Evolutionary conservation across 2,888 invertebrate species (phyloP), one percentile per base, ranked within the genome.

Genomic region (Parascotia fuliginaria): DNA sequence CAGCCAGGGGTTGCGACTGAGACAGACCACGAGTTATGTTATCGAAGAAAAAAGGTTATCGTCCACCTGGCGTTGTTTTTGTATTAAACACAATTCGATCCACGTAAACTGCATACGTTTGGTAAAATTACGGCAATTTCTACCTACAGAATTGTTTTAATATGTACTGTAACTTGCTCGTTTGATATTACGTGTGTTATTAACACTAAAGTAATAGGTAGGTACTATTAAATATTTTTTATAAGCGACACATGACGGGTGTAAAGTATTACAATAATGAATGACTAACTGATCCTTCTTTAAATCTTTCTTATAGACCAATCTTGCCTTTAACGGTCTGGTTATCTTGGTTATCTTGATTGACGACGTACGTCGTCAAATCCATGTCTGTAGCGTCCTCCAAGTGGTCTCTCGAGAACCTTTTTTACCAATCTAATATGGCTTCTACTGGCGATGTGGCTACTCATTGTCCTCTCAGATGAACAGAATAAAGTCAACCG

Each of bases 41-140:
- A 55, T 34, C 16, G 12, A 42, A 9, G 32, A 31, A 39, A 41
- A 81, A 79, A 77, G 75, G 71, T 51, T 50, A 42, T 69, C 55
- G 56, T 62, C 68, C 86, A 86, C 81, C 87, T 85, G 87, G 84
- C 80, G 63, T 57, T 57, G 68, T 67, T 56, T 62, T 53, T 55
- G 42, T 46, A 52, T 48, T 37, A 33, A 27, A 24, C 43, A 50
- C 40, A 31, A 42, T 47, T 44, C 31, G 31, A 31, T 47, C 41
- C 39, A 43, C 29, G 37, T 58, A 42, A 52, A 52, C 14, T 40
- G 37, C 28, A 41, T 42, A 32, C 31, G 27, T 47, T 55, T 15
- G 28, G 24, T 24, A 36, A 51, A 58, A 54, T 41, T 37, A 48
- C 47, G 29, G 46, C 33, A 46, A 47, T 6, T 37, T 55, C 29